Percentiles rank a stretch among this genome's conserved stretches.
phyloP scores from a whole-genome alignment of 2,113 vertebrate genomes.

The Oryzias javanicus region DNA sequence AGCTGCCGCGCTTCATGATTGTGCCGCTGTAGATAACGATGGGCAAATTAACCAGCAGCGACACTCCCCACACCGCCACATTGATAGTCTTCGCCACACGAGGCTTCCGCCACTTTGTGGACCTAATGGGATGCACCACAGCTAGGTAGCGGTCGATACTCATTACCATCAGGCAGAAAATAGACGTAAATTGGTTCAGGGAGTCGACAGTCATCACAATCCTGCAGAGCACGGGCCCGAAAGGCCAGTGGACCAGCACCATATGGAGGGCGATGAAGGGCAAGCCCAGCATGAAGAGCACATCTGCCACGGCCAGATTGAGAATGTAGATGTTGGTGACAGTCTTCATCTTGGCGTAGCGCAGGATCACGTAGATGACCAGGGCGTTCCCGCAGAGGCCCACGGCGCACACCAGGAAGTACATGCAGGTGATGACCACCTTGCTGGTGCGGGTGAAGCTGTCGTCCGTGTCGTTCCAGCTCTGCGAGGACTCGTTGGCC shows the following conservation, averaged over 20 bases:
- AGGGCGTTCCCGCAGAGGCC: slow-evolving; percentile 91
- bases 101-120: slow-evolving; percentile 92
- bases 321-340: slow-evolving; percentile 99
- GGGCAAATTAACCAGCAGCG: slow-evolving; percentile 92
- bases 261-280: slow-evolving; percentile 95
- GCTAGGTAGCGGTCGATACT: slow-evolving; percentile 95
- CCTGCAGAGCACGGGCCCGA: slow-evolving; percentile 89
- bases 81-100: slow-evolving; percentile 91
- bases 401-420: slow-evolving; percentile 89
- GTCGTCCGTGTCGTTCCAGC: slow-evolving; percentile 73
- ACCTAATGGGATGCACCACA: slow-evolving; percentile 95
- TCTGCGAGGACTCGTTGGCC: slow-evolving; percentile 71
- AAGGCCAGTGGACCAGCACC: slow-evolving; percentile 96
- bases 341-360: slow-evolving; percentile 98
- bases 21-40: slow-evolving; percentile 92
- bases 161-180: slow-evolving; percentile 98
- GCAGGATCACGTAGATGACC: slow-evolving; percentile 95
- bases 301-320: slow-evolving; percentile 93
- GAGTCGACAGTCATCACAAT: slow-evolving; percentile 95
- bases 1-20: slow-evolving; percentile 75
- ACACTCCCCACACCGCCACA: slow-evolving; percentile 88
- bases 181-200: slow-evolving; percentile 97
- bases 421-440: slow-evolving; percentile 90
- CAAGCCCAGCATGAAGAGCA: slow-evolving; percentile 94
- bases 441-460: slow-evolving; percentile 87